Evolutionary conservation across 2,797 vertebrate genomes (phyloP).

Genomic region (Cuculus canorus): DNA sequence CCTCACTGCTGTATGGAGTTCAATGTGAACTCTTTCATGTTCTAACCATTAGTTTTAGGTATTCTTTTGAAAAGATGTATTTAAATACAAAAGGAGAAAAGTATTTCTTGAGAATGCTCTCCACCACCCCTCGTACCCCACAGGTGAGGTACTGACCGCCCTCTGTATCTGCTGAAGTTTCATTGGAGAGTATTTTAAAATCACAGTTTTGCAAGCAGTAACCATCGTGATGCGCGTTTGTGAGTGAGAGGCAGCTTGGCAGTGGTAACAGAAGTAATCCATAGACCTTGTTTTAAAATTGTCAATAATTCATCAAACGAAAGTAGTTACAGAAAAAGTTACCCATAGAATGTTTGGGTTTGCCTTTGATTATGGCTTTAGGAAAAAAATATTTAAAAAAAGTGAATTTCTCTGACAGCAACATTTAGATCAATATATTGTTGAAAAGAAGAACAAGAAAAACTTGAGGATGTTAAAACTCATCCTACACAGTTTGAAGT

Average conservation of each 20-base stretch:
- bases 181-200: neutral
- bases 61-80: neutral
- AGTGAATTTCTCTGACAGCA: neutral
- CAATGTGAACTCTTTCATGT: neutral
- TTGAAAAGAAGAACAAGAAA: neutral
- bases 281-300: neutral
- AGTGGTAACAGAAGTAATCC: neutral
- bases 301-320: neutral
- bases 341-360: neutral
- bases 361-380: neutral
- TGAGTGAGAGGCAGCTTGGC: constrained; percentile 8
- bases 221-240: neutral
- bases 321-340: neutral
- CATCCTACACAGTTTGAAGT: neutral
- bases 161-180: neutral
- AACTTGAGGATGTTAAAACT: neutral
- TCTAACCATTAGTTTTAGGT: neutral
- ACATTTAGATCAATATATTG: neutral
- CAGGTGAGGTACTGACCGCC: neutral
- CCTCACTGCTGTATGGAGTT: neutral
- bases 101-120: neutral
- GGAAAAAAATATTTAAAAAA: neutral
- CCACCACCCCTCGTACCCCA: neutral
- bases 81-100: neutral
- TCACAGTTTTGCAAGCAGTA: neutral